Conservation (phyloP, 2,888 invertebrate species). For the Diarsia dahlii region DNA sequence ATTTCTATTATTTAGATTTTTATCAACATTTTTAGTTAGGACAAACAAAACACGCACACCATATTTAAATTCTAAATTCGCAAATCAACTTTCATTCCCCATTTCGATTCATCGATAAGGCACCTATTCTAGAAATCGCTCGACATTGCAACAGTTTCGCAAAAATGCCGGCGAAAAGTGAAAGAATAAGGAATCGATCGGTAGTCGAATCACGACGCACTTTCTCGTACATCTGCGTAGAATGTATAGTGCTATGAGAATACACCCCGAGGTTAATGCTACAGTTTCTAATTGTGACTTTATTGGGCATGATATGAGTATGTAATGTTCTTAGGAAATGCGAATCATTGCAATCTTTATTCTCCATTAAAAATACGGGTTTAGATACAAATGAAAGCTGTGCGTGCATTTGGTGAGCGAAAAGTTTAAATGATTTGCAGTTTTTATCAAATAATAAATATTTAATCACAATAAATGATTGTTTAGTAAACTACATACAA, state of each 20-base stretch:
- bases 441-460: no score
- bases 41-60: not conserved
- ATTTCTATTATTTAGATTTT: not conserved
- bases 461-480: no score
- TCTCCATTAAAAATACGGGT: no score
- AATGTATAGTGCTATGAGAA: constrained; percentile 50
- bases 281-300: constrained; percentile 55
- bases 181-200: constrained; percentile 74
- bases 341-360: no score
- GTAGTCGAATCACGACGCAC: constrained; percentile 75
- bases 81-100: constrained; percentile 55
- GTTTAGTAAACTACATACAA: no score
- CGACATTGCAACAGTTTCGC: constrained; percentile 67
- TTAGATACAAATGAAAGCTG: no score
- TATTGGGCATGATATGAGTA: constrained; percentile 34
- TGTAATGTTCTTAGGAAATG: not conserved
- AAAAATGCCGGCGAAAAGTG: constrained; percentile 78
- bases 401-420: no score
- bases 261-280: constrained; percentile 45
- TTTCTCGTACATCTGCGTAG: constrained; percentile 72
- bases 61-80: constrained; percentile 52
- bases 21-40: not conserved
- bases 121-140: constrained; percentile 71
- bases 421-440: no score
- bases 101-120: constrained; percentile 41